Evolutionary conservation across 1,140 invertebrate genomes (phyloP).

Genomic region (Rhyacophila brunnea): DNA sequence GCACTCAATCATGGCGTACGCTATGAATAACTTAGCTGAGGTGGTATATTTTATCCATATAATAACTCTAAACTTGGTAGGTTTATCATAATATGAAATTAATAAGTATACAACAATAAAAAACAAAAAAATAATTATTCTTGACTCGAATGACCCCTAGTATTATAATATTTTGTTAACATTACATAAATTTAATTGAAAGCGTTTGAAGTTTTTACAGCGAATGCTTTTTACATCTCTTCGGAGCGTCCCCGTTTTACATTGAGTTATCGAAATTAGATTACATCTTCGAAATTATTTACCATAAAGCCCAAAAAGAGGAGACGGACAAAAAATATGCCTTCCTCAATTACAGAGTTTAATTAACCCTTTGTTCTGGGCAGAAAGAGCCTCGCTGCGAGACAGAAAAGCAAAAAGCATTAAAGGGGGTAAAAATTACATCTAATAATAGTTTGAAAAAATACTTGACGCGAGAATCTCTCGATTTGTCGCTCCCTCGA

Average conservation of each 20-base stretch:
- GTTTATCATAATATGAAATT: no score
- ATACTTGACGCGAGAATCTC: slow-evolving; percentile 13
- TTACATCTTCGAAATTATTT: slow-evolving; percentile 31
- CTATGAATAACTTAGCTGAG: no score
- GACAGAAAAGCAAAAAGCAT: slow-evolving; percentile 15
- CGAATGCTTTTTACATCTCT: no score
- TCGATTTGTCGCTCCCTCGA: slow-evolving; percentile 13
- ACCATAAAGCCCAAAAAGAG: slow-evolving; percentile 25
- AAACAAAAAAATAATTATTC: no score
- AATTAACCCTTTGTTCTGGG: slow-evolving; percentile 36
- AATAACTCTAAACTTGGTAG: no score
- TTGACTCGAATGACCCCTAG: no score
- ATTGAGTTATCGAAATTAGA: slow-evolving; percentile 27
- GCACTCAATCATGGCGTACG: no score
- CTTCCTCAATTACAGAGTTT: slow-evolving; percentile 34
- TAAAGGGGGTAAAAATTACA: slow-evolving; percentile 25
- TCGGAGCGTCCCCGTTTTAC: background rate
- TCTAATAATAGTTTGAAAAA: slow-evolving; percentile 30
- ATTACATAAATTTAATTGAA: no score
- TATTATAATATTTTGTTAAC: no score
- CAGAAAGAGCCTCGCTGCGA: slow-evolving; percentile 24
- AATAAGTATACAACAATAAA: no score
- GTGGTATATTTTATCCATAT: no score
- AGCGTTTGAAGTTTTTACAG: no score
- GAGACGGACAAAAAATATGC: slow-evolving; percentile 22